Evolutionary conservation across 2,888 invertebrate species (phyloP).

Genomic region (Isotomurus palustris): DNA sequence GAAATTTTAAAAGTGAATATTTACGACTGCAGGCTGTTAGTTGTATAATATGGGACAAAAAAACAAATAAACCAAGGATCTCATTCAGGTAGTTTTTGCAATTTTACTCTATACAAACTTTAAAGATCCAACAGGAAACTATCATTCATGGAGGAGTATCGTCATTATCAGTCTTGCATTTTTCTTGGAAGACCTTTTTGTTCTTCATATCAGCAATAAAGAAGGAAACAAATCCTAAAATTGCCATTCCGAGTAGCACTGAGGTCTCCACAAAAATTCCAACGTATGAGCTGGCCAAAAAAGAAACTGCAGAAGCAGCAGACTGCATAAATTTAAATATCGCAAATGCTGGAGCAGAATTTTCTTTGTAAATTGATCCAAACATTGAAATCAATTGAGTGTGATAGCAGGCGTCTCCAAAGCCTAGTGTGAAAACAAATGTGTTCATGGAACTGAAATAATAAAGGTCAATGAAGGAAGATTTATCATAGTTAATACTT

Average conservation of each 20-base stretch:
- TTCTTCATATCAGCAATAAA: slow-evolving; percentile 34
- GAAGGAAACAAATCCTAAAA: slow-evolving; percentile 34
- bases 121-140: too few relatives aligned
- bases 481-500: not conserved
- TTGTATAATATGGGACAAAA: too few relatives aligned
- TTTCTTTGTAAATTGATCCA: slow-evolving; percentile 78
- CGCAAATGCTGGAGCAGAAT: slow-evolving; percentile 94
- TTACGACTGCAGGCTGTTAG: too few relatives aligned
- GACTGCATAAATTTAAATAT: slow-evolving; percentile 96
- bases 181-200: too few relatives aligned
- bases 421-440: slow-evolving; percentile 49
- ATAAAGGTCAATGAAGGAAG: too few relatives aligned
- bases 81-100: too few relatives aligned
- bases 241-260: slow-evolving; percentile 54
- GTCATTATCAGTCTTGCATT: too few relatives aligned
- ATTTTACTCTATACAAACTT: too few relatives aligned
- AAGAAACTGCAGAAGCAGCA: slow-evolving; percentile 76
- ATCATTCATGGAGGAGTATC: too few relatives aligned
- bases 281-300: slow-evolving; percentile 72
- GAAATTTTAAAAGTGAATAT: too few relatives aligned
- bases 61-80: too few relatives aligned
- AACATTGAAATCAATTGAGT: slow-evolving; percentile 91
- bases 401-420: slow-evolving; percentile 97
- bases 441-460: too few relatives aligned
- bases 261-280: slow-evolving; percentile 68